Conservation (phyloP, 64 coral and sea anemone species). For the Montipora capricornis region DNA sequence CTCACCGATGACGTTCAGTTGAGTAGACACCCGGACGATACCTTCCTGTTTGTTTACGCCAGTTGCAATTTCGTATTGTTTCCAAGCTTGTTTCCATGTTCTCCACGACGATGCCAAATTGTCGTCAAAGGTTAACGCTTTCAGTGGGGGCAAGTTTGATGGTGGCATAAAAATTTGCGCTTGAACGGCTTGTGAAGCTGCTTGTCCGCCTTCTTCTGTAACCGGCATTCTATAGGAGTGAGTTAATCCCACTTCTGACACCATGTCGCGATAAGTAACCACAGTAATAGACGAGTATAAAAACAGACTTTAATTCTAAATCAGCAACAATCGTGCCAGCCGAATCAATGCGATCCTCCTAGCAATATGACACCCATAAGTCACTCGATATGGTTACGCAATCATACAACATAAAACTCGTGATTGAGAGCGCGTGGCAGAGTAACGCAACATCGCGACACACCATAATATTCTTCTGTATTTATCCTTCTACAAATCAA, state of each 20-base stretch:
- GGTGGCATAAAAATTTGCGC: not conserved
- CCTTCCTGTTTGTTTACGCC: slow-evolving; percentile 19
- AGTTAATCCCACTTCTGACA: not conserved
- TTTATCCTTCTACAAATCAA: too few species aligned
- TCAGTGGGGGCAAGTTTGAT: not conserved
- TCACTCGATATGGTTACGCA: too few species aligned
- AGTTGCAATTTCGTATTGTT: slow-evolving; percentile 11
- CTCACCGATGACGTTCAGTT: slow-evolving; percentile 9
- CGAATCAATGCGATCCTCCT: too few species aligned
- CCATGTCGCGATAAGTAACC: not conserved
- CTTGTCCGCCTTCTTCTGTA: not conserved
- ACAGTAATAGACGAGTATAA: too few species aligned
- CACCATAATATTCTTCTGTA: too few species aligned
- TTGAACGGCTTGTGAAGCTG: not conserved
- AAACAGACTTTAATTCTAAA: too few species aligned
- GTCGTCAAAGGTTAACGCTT: too few species aligned
- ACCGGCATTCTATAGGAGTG: not conserved
- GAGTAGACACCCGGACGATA: slow-evolving; percentile 5
- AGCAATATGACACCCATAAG: too few species aligned
- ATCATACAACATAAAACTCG: too few species aligned
- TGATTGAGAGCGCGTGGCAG: too few species aligned
- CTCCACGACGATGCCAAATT: not conserved
- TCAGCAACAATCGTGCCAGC: too few species aligned
- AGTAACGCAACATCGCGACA: too few species aligned
- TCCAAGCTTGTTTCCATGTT: slow-evolving; percentile 29